Percentiles rank a stretch among this genome's conserved stretches.
phyloP scores from a whole-genome alignment of 2,888 invertebrate species.

The Gisinianus flammeolus region DNA sequence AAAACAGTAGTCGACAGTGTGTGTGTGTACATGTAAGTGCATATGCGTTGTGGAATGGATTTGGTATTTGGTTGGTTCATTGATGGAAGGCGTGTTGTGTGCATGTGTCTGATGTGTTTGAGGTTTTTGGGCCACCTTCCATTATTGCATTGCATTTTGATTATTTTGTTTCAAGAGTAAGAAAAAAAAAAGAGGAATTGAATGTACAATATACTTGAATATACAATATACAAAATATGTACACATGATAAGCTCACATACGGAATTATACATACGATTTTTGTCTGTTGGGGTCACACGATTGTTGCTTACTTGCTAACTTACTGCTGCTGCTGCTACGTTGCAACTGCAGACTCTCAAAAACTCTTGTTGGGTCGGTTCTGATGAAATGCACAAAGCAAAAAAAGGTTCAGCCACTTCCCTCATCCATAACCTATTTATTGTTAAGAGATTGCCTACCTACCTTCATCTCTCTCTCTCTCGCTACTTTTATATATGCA shows the following conservation, averaged over 20 bases:
- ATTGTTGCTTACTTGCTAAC: too few species aligned
- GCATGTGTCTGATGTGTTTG: neutral
- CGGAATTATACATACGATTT: neutral
- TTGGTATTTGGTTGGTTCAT: constrained; percentile 2
- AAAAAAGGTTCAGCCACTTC: constrained; percentile 3
- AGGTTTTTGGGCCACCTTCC: constrained; percentile 28
- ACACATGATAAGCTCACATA: constrained; percentile 15
- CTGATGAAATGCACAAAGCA: neutral
- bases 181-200: neutral
- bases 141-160: neutral
- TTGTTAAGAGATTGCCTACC: too few species aligned
- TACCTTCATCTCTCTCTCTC: neutral
- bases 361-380: neutral
- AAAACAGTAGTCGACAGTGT: too few species aligned
- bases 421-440: constrained; percentile 13
- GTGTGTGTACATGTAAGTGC: too few species aligned
- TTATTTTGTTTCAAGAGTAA: neutral
- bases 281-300: neutral
- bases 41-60: too few species aligned
- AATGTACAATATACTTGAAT: neutral
- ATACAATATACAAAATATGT: neutral
- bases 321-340: too few species aligned
- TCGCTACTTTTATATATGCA: too few species aligned
- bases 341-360: neutral
- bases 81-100: neutral